Conservation (phyloP, 2,113 vertebrate species). For the Mus pahari region DNA sequence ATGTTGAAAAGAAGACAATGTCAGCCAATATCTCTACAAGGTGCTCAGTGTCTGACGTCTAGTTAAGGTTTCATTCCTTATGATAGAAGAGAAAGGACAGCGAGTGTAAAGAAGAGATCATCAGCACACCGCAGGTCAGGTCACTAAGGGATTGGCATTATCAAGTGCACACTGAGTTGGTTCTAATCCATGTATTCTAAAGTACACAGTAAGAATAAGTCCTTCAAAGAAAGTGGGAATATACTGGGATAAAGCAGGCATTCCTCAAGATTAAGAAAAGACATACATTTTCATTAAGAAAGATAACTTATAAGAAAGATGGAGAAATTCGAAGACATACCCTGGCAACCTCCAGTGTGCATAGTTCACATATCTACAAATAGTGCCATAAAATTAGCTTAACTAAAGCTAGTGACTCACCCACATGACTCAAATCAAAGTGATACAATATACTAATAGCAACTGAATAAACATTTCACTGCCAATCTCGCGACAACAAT, state of each 20-base stretch:
- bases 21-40: neutral
- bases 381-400: conserved; percentile 2
- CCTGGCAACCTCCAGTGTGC: neutral
- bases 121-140: neutral
- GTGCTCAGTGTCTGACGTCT: neutral
- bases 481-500: neutral
- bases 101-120: neutral
- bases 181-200: neutral
- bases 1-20: neutral
- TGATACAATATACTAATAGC: neutral
- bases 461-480: conserved; percentile 13
- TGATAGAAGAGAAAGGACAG: neutral
- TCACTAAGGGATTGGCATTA: neutral
- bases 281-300: neutral
- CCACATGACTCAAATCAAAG: neutral
- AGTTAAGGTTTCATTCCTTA: neutral
- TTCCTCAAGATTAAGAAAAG: neutral
- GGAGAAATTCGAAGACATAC: neutral
- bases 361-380: neutral
- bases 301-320: neutral
- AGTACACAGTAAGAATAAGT: neutral
- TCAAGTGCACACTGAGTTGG: neutral
- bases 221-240: conserved; percentile 43
- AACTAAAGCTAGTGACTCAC: neutral
- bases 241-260: neutral